Conservation (phyloP, 2,797 vertebrate species). For the Paguma larvata region DNA sequence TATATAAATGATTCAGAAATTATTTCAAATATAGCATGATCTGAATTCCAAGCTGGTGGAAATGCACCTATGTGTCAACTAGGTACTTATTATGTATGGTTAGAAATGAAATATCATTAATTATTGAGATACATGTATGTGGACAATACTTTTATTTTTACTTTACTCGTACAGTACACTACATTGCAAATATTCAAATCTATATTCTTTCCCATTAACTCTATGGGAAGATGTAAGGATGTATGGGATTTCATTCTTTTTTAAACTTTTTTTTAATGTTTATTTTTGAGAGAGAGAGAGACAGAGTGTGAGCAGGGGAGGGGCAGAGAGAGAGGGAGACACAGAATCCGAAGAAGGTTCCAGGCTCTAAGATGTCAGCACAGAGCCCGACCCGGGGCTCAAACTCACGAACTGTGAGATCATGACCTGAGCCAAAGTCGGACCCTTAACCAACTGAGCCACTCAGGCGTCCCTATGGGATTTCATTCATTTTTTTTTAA, state of each 20-base stretch:
- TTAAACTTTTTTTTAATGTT: no score
- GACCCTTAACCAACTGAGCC: no score
- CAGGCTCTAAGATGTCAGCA: no score
- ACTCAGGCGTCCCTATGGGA: no score
- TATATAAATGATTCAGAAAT: slow-evolving; percentile 46
- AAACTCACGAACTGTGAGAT: no score
- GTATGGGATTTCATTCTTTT: neutral
- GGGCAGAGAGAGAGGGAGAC: no score
- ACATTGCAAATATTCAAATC: neutral
- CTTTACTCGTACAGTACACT: neutral
- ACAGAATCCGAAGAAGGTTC: no score
- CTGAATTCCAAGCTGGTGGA: slow-evolving; percentile 25
- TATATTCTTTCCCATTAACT: neutral
- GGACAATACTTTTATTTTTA: neutral
- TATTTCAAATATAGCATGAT: slow-evolving; percentile 58
- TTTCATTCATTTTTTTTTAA: neutral
- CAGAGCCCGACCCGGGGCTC: no score
- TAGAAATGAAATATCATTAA: slow-evolving; percentile 48
- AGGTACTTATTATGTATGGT: slow-evolving; percentile 54
- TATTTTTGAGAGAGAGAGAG: no score
- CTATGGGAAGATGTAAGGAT: neutral
- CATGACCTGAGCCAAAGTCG: no score
- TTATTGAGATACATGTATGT: neutral
- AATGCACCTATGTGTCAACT: slow-evolving; percentile 51
- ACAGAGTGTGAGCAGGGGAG: no score